phyloP scores from a whole-genome alignment of 2,797 vertebrate genomes.

The Pelobates cultripes region DNA sequence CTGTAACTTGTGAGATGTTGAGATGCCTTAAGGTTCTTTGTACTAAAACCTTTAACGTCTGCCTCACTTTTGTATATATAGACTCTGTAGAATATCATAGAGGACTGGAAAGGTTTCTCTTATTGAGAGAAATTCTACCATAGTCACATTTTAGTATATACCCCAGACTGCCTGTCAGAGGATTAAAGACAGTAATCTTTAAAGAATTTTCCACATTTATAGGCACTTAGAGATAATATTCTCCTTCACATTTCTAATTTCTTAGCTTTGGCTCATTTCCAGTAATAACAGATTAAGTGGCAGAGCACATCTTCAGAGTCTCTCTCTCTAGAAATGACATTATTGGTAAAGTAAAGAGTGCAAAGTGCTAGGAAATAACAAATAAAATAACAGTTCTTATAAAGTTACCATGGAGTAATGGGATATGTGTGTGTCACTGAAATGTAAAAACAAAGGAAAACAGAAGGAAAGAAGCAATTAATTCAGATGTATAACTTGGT shows the following conservation, averaged over 20 bases:
- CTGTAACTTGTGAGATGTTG: too few relatives aligned
- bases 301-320: background rate
- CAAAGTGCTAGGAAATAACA: conserved; percentile 17
- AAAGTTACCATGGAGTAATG: background rate
- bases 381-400: background rate
- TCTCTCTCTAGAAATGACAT: conserved; percentile 7
- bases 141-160: background rate
- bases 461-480: conserved; percentile 18
- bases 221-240: background rate
- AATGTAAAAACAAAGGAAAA: conserved; percentile 16
- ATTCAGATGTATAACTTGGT: conserved; percentile 5
- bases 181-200: background rate
- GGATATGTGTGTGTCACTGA: background rate
- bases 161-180: background rate
- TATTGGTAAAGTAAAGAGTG: conserved; percentile 7
- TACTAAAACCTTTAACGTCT: too few relatives aligned
- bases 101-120: too few relatives aligned
- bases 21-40: too few relatives aligned
- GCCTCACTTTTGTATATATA: background rate
- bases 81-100: background rate
- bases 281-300: background rate
- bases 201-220: background rate
- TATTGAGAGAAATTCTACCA: background rate
- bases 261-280: background rate
- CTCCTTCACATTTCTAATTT: background rate